A percentile compares a stretch with the other conserved stretches of the same genome.
These are phyloP conservation scores for Echinometra lucunter DNA, from an alignment of 53 echinoderm and acorn worm genomes.

Conservation along the genomic window DNA sequence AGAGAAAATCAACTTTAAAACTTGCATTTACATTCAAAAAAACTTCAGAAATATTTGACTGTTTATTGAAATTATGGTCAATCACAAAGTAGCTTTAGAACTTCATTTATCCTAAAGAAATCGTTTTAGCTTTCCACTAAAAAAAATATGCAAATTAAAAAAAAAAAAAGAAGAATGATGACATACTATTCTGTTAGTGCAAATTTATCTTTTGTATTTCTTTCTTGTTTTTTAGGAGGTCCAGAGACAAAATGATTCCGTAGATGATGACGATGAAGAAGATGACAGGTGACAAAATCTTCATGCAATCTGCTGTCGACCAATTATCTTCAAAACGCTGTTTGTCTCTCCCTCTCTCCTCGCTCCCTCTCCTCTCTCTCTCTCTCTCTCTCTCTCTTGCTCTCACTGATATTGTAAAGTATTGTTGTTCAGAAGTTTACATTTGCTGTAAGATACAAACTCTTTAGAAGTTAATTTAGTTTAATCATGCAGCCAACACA, in stretches of 20 bases:
- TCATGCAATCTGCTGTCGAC: not conserved
- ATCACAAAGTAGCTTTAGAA: not conserved
- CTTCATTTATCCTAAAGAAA: not conserved
- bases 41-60: not conserved
- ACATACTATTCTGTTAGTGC: not conserved
- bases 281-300: conserved; percentile 10
- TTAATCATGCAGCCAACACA: not conserved
- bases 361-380: too few species aligned
- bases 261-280: conserved; percentile 8
- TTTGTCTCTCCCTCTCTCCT: too few species aligned
- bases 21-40: not conserved
- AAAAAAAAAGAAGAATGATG: not conserved
- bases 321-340: not conserved
- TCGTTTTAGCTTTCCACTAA: not conserved
- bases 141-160: too few species aligned
- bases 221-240: conserved; percentile 54
- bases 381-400: too few species aligned
- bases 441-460: not conserved
- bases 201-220: not conserved
- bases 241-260: conserved; percentile 26
- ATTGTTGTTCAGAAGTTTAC: not conserved
- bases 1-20: not conserved
- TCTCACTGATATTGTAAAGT: not conserved
- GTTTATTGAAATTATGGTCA: not conserved
- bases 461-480: not conserved